Percentiles rank a stretch among this genome's conserved stretches.
Conservation (phyloP, 2,888 invertebrate genomes). For the Amphimallon solstitiale region DNA sequence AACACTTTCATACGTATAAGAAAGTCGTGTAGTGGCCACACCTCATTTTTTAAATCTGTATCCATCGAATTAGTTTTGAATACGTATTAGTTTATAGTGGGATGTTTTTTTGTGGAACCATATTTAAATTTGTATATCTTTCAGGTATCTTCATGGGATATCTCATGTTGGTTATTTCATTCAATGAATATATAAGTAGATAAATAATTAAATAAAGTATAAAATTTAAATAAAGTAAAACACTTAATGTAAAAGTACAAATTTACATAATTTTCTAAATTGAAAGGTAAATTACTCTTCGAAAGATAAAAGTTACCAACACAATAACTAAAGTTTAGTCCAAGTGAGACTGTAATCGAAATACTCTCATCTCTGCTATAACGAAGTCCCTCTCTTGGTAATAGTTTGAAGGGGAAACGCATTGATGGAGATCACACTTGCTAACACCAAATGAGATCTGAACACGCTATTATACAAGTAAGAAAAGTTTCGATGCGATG, state of each 20-base stretch:
- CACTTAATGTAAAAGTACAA: not conserved
- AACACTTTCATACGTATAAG: too few species aligned
- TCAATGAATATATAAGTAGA: too few species aligned
- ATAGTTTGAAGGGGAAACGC: conserved; percentile 38
- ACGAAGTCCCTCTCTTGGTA: conserved; percentile 21
- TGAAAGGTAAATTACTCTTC: not conserved
- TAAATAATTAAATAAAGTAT: too few species aligned
- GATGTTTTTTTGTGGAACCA: too few species aligned
- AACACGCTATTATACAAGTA: conserved; percentile 50
- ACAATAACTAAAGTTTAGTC: conserved; percentile 15
- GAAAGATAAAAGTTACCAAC: conserved; percentile 9
- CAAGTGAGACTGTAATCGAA: conserved; percentile 5
- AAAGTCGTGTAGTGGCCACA: too few species aligned
- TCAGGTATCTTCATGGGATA: too few species aligned
- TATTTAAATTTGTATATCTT: too few species aligned
- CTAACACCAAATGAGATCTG: conserved; percentile 49
- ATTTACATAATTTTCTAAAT: conserved; percentile 13
- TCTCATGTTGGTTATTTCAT: not conserved
- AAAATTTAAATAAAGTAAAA: not conserved
- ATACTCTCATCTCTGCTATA: not conserved
- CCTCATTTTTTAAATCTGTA: too few species aligned
- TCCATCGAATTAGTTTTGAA: too few species aligned
- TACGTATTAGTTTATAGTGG: too few species aligned
- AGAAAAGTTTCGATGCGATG: conserved; percentile 41
- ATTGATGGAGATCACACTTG: conserved; percentile 44